Conservation (phyloP, 1,140 invertebrate species). For the Drosophila albomicans region DNA sequence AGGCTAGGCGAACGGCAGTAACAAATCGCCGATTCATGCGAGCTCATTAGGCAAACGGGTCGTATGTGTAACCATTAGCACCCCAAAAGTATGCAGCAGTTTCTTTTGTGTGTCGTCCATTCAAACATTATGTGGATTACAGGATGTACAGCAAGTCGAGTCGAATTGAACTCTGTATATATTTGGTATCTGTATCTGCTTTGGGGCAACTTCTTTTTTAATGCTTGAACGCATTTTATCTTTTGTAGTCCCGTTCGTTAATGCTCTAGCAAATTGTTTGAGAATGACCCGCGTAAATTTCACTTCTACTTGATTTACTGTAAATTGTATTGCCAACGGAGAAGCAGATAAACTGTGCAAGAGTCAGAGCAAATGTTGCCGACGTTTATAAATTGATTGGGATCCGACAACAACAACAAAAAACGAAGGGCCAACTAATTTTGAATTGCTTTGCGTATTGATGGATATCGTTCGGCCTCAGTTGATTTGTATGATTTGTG, state of each 20-base stretch:
- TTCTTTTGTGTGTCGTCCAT: conserved; percentile 44
- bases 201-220: conserved; percentile 40
- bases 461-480: conserved; percentile 27
- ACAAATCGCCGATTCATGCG: conserved; percentile 68
- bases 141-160: conserved; percentile 18
- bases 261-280: conserved; percentile 75
- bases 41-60: conserved; percentile 70
- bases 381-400: conserved; percentile 60
- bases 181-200: conserved; percentile 31
- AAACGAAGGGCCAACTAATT: conserved; percentile 32
- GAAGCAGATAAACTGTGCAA: conserved; percentile 36
- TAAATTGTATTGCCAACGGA: conserved; percentile 65
- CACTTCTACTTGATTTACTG: conserved; percentile 73
- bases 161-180: conserved; percentile 29
- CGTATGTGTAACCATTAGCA: conserved; percentile 35
- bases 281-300: conserved; percentile 80
- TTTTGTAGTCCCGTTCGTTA: conserved; percentile 54
- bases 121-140: conserved; percentile 34
- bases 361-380: conserved; percentile 35
- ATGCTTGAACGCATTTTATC: conserved; percentile 73
- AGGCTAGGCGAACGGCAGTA: conserved; percentile 20
- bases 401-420: background rate
- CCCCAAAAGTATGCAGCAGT: conserved; percentile 37
- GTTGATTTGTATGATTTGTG: conserved; percentile 52
- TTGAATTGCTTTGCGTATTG: conserved; percentile 40